Base-by-base conservation (phyloP, 2,113 vertebrate genomes). In the Australoheros scitulus region DNA sequence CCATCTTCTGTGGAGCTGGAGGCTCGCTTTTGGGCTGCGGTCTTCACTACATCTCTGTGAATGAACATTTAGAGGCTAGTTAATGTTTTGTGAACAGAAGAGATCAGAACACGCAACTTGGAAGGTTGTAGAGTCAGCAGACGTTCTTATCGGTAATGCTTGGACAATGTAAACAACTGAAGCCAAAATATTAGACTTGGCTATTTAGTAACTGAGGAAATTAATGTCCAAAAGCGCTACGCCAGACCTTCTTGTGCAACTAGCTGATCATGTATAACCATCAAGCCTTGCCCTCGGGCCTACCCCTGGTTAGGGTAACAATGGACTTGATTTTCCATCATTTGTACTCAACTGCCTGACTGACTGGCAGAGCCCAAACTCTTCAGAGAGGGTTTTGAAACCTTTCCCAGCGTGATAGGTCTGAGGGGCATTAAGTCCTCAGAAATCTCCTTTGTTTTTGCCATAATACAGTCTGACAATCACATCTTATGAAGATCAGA, bases 1-100 rank as follows among this genome's bases (percentile, higher is more conserved):
- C 74, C 11, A 0, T 77, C 74, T 50, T 43, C 75, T 82, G 82
- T 87, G 13, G 50, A 76, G 74, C 61, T 59, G 63, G 64, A 76
- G 0, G 41, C 11, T 72, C 81, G 64, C 78, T 90, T 94, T 32
- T 61, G 76, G 72, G 5, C 76, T 2, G 82, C 6, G 11, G 56
- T 82, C 22, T 2, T 79, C 41, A 60, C 85, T 2, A 32, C 3
- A 6, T 76, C 76, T 79, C 94, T 95, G 59, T 47, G 26, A 80
- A 85, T 32, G 5, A 79, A 88, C 9, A 81, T 34, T 60, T 17
- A 81, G 24, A 88, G 43, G 59, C 2, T 1, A 56, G 32, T 88
- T 72, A 61, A 41, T 60, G 34, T 63, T 75, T 60, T 60, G 14
- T 59, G n/a, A 38, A 63, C 3, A 4, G 18, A 70, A 20, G 7